Base-by-base conservation (phyloP, 2,113 vertebrate species). In the Numenius arquata region DNA sequence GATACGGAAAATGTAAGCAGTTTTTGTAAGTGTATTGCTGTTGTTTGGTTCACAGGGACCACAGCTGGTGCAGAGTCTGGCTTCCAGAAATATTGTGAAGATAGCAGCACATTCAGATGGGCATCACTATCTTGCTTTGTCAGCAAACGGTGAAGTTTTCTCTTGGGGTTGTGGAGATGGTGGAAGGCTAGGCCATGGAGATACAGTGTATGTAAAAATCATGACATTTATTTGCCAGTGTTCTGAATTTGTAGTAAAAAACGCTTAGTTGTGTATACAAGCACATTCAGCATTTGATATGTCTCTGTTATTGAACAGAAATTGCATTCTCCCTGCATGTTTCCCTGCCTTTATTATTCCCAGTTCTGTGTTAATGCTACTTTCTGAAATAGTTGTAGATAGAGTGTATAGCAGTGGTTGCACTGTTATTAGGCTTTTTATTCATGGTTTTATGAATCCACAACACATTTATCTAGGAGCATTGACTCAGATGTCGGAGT, bases 141-240 rank as follows among this genome's bases (percentile, higher is more conserved):
- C 99, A 9, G 98, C 98, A 83, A 99, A 98, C 13, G 99, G 99
- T 66, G 99, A 99, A 97, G 99, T 99, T 85, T 99, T 99, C 95
- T 99, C 99, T 66, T 99, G 99, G 99, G 99, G 99, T 56, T 99
- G 99, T 66, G 99, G 99, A 52, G 99, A 99, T 38, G 99, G 99
- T 36, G 99, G 99, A 40, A 98, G 99, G 71, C 98, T 99, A 27
- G 99, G 99, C 96, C 99, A 99, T 11, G 99, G 99, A 61, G 99
- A 99, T 97, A 99, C 99, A 14, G 98, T 99, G 99, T 99, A 99
- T 75, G 99, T 63, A 41, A 41, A 52, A 38, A 62, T 36, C 2
- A 3, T 53, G 59, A 43, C 5, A 11, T 71, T 48, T 58, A 23
- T 91, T 89, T 93, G n/a, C 20, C 30, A 15, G 36, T 61, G 23